A percentile compares a stretch with the other conserved stretches of the same genome.
Evolutionary conservation across 2,888 invertebrate species (phyloP).

Genomic region (Drepana falcataria): DNA sequence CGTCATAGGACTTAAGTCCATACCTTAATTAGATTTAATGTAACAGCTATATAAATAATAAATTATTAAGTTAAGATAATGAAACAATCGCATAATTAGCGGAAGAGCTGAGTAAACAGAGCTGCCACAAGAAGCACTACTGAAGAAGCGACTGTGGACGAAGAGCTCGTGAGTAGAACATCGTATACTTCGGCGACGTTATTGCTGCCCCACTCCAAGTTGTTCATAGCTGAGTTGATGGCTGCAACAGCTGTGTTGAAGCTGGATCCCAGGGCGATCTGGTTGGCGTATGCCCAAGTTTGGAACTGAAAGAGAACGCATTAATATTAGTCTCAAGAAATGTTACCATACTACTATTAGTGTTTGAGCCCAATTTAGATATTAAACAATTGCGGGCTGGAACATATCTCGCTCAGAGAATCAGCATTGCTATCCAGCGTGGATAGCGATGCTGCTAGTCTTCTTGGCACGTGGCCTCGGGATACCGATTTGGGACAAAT

Average conservation of each 20-base stretch:
- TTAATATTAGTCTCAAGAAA: neutral
- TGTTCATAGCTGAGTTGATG: conserved; percentile 37
- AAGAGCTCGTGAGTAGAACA: conserved; percentile 34
- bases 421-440: too few relatives aligned
- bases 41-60: neutral
- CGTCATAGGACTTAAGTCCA: neutral
- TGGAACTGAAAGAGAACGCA: conserved; percentile 49
- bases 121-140: conserved; percentile 41
- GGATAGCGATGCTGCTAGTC: too few relatives aligned
- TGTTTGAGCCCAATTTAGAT: too few relatives aligned
- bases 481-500: too few relatives aligned
- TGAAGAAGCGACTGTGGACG: conserved; percentile 36
- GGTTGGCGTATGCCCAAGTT: conserved; percentile 49
- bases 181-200: conserved; percentile 37
- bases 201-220: conserved; percentile 54
- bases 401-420: too few relatives aligned
- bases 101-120: conserved; percentile 35
- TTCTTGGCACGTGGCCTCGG: too few relatives aligned
- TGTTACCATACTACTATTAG: too few relatives aligned
- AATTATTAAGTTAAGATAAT: conserved; percentile 1
- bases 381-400: too few relatives aligned
- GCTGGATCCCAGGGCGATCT: conserved; percentile 34
- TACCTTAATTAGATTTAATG: neutral
- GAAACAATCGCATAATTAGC: conserved; percentile 22
- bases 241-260: conserved; percentile 38